Percentiles rank a stretch among this genome's conserved stretches.
Evolutionary conservation across 1,140 invertebrate species (phyloP).

Genomic region (Macrobrachium rosenbergii): DNA sequence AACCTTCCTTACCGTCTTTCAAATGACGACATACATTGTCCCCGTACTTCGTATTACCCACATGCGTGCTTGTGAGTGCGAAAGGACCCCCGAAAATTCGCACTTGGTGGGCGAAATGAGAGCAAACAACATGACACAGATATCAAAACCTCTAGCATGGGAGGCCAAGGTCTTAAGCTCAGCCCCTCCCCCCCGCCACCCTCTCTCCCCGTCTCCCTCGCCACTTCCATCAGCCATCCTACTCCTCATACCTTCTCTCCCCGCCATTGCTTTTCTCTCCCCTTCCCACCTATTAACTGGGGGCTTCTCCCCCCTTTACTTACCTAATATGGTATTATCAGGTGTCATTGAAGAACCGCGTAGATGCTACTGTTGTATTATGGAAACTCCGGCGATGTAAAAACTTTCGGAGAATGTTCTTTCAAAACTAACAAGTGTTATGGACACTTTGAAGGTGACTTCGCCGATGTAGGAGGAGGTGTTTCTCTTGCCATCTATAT

Average conservation of each 20-base stretch:
- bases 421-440: too few species aligned
- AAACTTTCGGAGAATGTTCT: too few species aligned
- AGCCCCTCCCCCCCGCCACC: background rate
- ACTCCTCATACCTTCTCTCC: background rate
- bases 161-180: constrained; percentile 45
- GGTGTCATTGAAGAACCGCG: background rate
- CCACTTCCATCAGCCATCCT: too few species aligned
- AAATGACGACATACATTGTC: too few species aligned
- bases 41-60: too few species aligned
- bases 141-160: constrained; percentile 31
- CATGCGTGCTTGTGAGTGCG: background rate
- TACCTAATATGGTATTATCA: background rate
- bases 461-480: too few species aligned
- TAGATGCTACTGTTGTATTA: background rate
- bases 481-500: too few species aligned
- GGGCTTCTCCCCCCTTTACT: constrained; percentile 1
- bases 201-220: background rate
- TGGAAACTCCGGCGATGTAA: too few species aligned
- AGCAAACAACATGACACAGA: constrained; percentile 44
- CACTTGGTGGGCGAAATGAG: too few species aligned
- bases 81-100: too few species aligned
- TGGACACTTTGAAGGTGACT: too few species aligned
- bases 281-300: background rate
- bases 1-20: too few species aligned
- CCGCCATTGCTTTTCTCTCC: background rate